Base-by-base conservation (phyloP, 1,140 invertebrate species). In the Thalassaphorura encarpata region DNA sequence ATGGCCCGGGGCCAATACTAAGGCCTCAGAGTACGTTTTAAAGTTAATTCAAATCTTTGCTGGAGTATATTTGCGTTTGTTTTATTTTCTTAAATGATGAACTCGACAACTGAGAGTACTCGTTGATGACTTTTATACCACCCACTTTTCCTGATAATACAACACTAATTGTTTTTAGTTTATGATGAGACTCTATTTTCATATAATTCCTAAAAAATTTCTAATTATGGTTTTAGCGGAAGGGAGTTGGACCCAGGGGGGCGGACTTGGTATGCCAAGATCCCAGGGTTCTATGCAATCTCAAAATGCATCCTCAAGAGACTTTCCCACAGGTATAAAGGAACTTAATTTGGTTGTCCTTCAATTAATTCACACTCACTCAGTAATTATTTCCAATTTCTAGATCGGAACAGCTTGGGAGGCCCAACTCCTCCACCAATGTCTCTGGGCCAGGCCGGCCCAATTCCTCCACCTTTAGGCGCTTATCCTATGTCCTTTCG, bases 201-300 rank as follows among this genome's bases (percentile, higher is more conserved):
- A 19, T 26, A 15, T 19, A 28, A 26, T 46, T 26, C n/a, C 40
- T 54, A 24, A 50, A 28, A 53, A 46, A 29, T 19, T 43, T 29
- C 19, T 42, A 26, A 3, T 41, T 52, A 42, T 40, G 41, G 8
- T 58, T 52, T 0, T 23, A 64, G 62, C 58, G 45, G 58, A 58
- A 64, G 62, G 58, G 62, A 64, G 62, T 55, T 64, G 62, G 62
- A 64, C 51, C 62, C 62, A 61, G 62, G 62, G 62, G 62, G 62
- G 62, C 28, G 58, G 52, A 58, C 18, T 58, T 45, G 56, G 50
- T 23, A 53, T 42, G n/a, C n/a, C n/a, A 41, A 56, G 58, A 58
- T 54, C 57, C 55, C 51, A 51, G 27, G 48, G 49, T 40, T 54
- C 58, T 5, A 33, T 13, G 40, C 54, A 53, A 40, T 51, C 52